Evolutionary conservation across 2,888 invertebrate genomes (phyloP).

Genomic region (Drosophila picticornis): DNA sequence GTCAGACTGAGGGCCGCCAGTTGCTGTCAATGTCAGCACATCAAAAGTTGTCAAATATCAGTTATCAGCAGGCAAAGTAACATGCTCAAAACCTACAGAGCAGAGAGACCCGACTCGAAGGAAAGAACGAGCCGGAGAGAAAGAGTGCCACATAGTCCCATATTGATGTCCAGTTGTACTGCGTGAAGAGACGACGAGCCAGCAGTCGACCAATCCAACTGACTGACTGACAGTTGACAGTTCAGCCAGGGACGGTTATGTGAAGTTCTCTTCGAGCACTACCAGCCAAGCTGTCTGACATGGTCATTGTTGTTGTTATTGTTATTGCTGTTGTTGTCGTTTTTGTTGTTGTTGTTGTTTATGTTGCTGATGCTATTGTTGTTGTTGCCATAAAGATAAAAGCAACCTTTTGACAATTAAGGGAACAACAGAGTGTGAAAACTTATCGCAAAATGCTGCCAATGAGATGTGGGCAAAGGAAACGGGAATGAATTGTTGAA

Average conservation of each 20-base stretch:
- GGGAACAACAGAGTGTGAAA: constrained; percentile 64
- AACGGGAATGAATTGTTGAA: constrained; percentile 36
- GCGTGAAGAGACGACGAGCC: constrained; percentile 16
- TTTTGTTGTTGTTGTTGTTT: constrained; percentile 16
- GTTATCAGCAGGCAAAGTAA: constrained; percentile 76
- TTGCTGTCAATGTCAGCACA: constrained; percentile 78
- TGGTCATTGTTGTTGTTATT: constrained; percentile 38
- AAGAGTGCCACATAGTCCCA: constrained; percentile 52
- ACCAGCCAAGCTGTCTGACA: constrained; percentile 74
- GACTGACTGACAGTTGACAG: constrained; percentile 81
- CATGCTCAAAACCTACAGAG: constrained; percentile 60
- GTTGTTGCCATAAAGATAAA: constrained; percentile 66
- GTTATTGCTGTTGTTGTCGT: constrained; percentile 24
- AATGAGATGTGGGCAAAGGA: constrained; percentile 25
- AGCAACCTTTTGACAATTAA: constrained; percentile 74
- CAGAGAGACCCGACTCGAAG: constrained; percentile 1
- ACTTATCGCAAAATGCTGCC: constrained; percentile 54
- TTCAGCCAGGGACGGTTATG: constrained; percentile 57
- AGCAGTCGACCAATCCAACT: constrained; percentile 49
- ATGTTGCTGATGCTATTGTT: constrained; percentile 24
- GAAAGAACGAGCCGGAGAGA: constrained; percentile 2
- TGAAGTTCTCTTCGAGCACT: constrained; percentile 18
- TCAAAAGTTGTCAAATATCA: constrained; percentile 82
- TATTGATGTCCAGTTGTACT: constrained; percentile 68
- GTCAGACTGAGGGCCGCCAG: constrained; percentile 65